Conservation (phyloP, 2,888 invertebrate species). For the Leptarthrus brevirostris region DNA sequence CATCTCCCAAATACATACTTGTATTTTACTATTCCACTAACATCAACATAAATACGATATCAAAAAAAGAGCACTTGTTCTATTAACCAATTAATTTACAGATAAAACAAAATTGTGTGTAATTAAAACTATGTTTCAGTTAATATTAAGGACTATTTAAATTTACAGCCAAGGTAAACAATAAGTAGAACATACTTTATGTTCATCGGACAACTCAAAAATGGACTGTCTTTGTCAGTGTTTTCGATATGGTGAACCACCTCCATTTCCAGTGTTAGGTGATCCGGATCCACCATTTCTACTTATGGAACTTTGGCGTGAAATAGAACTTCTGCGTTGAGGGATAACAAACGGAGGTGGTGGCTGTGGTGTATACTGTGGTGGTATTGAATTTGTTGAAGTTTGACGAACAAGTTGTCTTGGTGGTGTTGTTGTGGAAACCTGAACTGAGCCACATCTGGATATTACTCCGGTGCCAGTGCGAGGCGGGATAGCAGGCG, state of each 20-base stretch:
- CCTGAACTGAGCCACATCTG: conserved; percentile 64
- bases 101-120: no score
- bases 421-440: conserved; percentile 55
- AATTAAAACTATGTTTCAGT: no score
- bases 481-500: conserved; percentile 67
- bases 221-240: conserved; percentile 58
- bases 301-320: conserved; percentile 49
- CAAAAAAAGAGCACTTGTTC: no score
- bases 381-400: conserved; percentile 65
- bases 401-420: conserved; percentile 62
- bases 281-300: conserved; percentile 40
- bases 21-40: no score
- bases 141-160: no score
- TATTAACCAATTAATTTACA: no score
- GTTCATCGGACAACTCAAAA: conserved; percentile 59
- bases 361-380: conserved; percentile 65
- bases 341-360: conserved; percentile 67
- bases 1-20: no score
- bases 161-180: conserved; percentile 65
- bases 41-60: no score
- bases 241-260: conserved; percentile 17
- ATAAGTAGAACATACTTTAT: conserved; percentile 61
- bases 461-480: conserved; percentile 60
- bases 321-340: conserved; percentile 60
- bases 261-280: conserved; percentile 34